Base-by-base conservation (phyloP, 2,888 invertebrate species). In the Hylaea fasciaria region DNA sequence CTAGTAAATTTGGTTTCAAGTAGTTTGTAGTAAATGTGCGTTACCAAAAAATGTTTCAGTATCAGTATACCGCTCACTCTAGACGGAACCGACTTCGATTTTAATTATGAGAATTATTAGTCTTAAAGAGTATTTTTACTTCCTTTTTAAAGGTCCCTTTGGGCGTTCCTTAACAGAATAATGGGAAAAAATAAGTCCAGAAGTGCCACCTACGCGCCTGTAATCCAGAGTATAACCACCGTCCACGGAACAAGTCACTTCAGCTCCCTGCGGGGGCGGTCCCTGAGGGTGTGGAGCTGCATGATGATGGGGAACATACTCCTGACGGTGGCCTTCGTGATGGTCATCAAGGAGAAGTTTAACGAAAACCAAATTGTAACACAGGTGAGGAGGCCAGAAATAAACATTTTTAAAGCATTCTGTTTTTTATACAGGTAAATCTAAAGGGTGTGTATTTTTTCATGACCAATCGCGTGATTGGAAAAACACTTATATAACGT, bases 341-440 rank as follows among this genome's bases (percentile, higher is more conserved):
- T 84, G 16, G 73, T 85, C 0, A 82, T 89, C 28, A 83, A 77
- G 35, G 65, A 82, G 7, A 82, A 83, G 66, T 88, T 83, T 40
- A 76, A 82, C 28, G 82, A 81, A 17, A 85, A 82, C 35, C 81
- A 85, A 59, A 83, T 91, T 32, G 80, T 85, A 9, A 91, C 89
- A 1, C 70, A 78, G 76, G 91, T 89, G 57, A 52, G 51, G 22
- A 22, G 22, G 22, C 5, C 5, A n/a, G 3, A 22, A 22, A 22
- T 22, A 22, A 22, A n/a, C n/a, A n/a, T n/a, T n/a, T n/a, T n/a
- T n/a, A n/a, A n/a, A n/a, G n/a, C n/a, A n/a, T n/a, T n/a, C n/a
- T n/a, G n/a, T n/a, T n/a, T n/a, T n/a, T n/a, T n/a, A n/a, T n/a
- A n/a, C n/a, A n/a, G n/a, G n/a, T n/a, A n/a, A n/a, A n/a, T n/a